These are phyloP conservation scores for Desmodus rotundus DNA, from an alignment of 2,113 vertebrate species.

Conservation along the genomic window DNA sequence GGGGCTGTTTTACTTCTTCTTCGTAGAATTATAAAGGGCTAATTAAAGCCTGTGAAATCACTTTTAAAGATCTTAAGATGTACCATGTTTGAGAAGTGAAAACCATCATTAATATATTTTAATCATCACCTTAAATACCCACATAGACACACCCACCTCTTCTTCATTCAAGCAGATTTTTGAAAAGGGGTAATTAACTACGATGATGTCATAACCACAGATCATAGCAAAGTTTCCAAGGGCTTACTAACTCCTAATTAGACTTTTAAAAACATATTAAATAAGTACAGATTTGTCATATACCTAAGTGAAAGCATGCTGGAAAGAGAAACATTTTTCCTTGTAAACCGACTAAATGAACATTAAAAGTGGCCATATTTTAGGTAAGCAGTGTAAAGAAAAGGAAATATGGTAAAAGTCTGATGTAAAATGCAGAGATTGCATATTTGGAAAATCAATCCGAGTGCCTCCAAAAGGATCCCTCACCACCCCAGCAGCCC, in stretches of 20 bases:
- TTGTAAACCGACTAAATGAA: not conserved
- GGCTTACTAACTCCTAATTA: conserved; percentile 2
- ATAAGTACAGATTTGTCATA: not conserved
- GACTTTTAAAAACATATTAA: conserved; percentile 34
- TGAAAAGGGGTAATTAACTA: conserved; percentile 46
- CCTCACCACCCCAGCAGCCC: too few species aligned
- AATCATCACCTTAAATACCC: conserved; percentile 51
- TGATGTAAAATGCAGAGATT: not conserved
- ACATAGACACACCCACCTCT: conserved; percentile 46
- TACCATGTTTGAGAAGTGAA: conserved; percentile 49
- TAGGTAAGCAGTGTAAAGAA: not conserved
- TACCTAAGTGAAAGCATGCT: not conserved
- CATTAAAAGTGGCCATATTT: not conserved
- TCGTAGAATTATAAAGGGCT: not conserved
- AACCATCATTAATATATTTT: conserved; percentile 69
- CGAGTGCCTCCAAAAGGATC: not conserved
- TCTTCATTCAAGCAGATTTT: conserved; percentile 44
- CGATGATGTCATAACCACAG: conserved; percentile 36
- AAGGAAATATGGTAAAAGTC: not conserved
- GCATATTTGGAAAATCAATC: not conserved
- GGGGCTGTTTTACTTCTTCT: conserved; percentile 21
- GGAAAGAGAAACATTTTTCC: conserved; percentile 10
- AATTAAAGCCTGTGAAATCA: conserved; percentile 53
- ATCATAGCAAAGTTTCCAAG: conserved; percentile 27
- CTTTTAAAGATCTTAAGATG: conserved; percentile 49